Conservation (phyloP, 92 coral and sea anemone genomes). For the Paragorgia papillata region DNA sequence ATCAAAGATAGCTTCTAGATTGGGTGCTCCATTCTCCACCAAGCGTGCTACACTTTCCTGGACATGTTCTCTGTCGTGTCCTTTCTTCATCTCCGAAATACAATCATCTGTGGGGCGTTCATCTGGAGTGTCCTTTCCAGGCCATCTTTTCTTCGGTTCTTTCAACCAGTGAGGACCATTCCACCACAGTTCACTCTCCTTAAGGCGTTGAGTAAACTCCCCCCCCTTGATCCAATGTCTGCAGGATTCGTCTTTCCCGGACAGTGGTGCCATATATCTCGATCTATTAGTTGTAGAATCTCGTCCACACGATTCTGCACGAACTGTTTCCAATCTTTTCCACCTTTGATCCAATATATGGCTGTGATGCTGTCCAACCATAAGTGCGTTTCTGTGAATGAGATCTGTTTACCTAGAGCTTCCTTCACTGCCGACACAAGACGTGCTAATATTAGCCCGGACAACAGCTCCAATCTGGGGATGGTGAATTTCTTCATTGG, state of each 20-base stretch:
- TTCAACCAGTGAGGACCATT: constrained; percentile 11
- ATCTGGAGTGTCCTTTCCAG: background rate
- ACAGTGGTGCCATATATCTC: background rate
- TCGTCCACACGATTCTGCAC: background rate
- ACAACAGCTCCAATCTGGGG: too few relatives aligned
- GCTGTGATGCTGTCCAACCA: constrained; percentile 3
- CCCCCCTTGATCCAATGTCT: constrained; percentile 4
- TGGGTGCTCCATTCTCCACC: background rate
- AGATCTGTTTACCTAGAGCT: background rate
- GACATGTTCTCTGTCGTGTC: background rate
- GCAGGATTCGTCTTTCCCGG: background rate
- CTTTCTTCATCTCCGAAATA: too few relatives aligned
- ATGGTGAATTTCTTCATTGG: too few relatives aligned
- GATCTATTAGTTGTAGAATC: background rate
- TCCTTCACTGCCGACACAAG: too few relatives aligned
- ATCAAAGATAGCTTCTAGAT: background rate
- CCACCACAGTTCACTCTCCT: too few relatives aligned
- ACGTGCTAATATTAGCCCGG: constrained; percentile 3
- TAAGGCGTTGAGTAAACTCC: too few relatives aligned
- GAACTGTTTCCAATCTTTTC: background rate
- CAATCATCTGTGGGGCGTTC: background rate
- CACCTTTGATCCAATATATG: background rate
- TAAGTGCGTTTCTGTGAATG: background rate
- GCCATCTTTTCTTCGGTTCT: background rate
- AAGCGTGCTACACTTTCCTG: background rate